Base-by-base conservation (phyloP, 2,888 invertebrate genomes). In the Malachius bipustulatus region DNA sequence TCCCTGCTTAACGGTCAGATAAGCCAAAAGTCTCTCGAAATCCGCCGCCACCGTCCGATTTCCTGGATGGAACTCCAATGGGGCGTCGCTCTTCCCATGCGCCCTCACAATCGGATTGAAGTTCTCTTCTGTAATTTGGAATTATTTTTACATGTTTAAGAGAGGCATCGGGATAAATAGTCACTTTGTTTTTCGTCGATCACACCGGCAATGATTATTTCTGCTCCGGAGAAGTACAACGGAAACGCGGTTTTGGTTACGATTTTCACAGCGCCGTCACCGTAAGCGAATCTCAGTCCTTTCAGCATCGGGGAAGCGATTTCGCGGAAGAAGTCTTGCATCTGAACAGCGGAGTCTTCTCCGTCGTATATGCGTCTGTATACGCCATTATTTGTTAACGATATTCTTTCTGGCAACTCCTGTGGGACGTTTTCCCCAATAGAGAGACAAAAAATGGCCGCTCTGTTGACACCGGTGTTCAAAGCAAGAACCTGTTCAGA, bases 381-480 rank as follows among this genome's bases (percentile, higher is more conserved):
- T 55, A 75, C 72, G 1, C 76, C 81, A 6, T 63, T 63, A 58
- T 76, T 77, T 37, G 69, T 65, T 4, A 70, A 59, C 0, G 78
- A 70, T 28, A 80, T 51, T 48, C 69, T 70, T 47, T 72, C 69
- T 14, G 81, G 57, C 55, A 80, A 75, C 14, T 64, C 57, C 47
- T 71, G 69, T n/a, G n/a, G n/a, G n/a, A n/a, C n/a, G n/a, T n/a
- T n/a, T 54, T 78, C 73, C 2, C 80, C 80, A 50, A 80, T 77
- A 16, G 75, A 76, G 31, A 82, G 63, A 2, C 71, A 68, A 54
- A 71, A 77, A 38, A 80, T 68, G 4, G 73, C 37, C 8, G 39
- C 26, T 10, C 41, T 41, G 16, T 32, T 60, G 8, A 51, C 47
- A 11, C 65, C 67, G 26, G 45, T 54, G 54, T 72, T 72, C 42